Base-by-base conservation (phyloP, 2,113 vertebrate genomes). In the Varanus salvator region DNA sequence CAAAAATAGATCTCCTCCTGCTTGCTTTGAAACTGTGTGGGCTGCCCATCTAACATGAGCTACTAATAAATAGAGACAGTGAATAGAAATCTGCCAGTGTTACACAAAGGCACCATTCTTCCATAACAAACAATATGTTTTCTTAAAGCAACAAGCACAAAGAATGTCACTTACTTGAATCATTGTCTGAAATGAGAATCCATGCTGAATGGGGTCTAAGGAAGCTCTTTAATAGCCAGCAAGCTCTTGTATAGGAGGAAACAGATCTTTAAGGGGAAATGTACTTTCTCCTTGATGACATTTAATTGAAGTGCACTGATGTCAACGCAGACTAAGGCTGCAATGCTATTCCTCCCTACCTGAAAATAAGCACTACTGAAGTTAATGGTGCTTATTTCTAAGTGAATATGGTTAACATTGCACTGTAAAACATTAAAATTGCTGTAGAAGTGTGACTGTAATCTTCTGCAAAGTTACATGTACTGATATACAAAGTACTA, bases 31-130 rank as follows among this genome's bases (percentile, higher is more conserved):
- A 81, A 17, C 25, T 0, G 80, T 74, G 66, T 54, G 66, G 34
- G 15, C 9, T 54, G 48, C 2, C 60, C 34, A 76, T 44, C 84
- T 60, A 25, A 77, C 17, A 81, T 21, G 29, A 87, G 74, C 80
- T 87, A 75, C 29, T 91, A 90, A 87, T 90, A 87, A 94, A 94
- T 71, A 25, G 4, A 66, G 7, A 21, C 34, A 68, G 48, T 84
- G 60, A 93, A 87, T 6, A 85, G 60, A 91, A 94, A 48, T 34
- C 64, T 87, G 74, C 68, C 81, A n/a, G 86, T 91, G 91, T 75
- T 29, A 21, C 0, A 44, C n/a, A 91, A 86, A 69, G 87, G 69
- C 84, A 84, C 60, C 44, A 9, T 81, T 64, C 57, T 76, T 25
- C 85, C 92, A n/a, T 80, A 84, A 72, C 57, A 88, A 82, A 89